phyloP scores from a whole-genome alignment of 2,113 vertebrate genomes.

The Perca flavescens region DNA sequence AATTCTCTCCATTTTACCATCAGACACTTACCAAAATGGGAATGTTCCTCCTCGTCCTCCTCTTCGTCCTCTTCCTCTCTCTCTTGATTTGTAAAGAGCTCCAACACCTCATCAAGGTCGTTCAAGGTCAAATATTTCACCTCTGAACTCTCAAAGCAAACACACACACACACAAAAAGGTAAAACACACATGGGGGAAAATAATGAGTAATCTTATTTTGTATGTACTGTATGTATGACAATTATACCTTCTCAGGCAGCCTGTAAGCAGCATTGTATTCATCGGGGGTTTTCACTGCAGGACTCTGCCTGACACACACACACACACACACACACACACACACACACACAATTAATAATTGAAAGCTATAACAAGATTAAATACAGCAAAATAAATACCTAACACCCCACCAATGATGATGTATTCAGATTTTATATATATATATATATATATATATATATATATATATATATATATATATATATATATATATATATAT shows the following conservation, averaged over 20 bases:
- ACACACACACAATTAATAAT: not conserved
- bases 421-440: not conserved
- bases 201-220: not conserved
- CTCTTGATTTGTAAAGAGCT: constrained; percentile 79
- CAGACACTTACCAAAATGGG: constrained; percentile 59
- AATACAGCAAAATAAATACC: not conserved
- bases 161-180: constrained; percentile 4
- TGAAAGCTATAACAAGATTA: not conserved
- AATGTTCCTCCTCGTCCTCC: constrained; percentile 58
- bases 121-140: constrained; percentile 88
- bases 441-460: no score
- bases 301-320: constrained; percentile 78
- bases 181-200: not conserved
- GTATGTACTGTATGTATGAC: not conserved
- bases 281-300: constrained; percentile 71
- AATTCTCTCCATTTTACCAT: not conserved
- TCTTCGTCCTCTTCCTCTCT: constrained; percentile 65
- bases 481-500: no score
- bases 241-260: constrained; percentile 77
- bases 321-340: no score
- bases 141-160: constrained; percentile 79
- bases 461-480: no score
- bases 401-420: no score
- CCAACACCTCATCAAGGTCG: constrained; percentile 86
- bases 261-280: constrained; percentile 83